Percentiles rank a stretch among this genome's conserved stretches.
Evolutionary conservation across 2,888 invertebrate species (phyloP).

Genomic region (Pristionchus maxplancki): DNA sequence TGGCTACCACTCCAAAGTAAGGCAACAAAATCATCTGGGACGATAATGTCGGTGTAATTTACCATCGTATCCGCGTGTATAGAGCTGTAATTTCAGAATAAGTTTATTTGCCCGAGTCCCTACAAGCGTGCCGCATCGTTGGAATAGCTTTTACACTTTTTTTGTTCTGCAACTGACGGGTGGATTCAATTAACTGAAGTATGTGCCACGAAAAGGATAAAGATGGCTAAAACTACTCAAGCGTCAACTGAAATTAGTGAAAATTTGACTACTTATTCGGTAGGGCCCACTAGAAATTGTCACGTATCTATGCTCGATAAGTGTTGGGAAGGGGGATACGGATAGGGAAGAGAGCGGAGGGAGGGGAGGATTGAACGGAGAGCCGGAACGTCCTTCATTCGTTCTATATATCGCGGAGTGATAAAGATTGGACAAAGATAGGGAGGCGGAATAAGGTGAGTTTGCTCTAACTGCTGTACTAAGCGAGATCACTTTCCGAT

Average conservation of each 20-base stretch:
- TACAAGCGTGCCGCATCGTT: neutral
- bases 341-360: neutral
- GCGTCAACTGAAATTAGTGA: neutral
- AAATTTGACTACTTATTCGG: neutral
- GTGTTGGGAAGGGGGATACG: neutral
- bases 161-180: neutral
- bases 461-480: conserved; percentile 8
- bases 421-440: conserved; percentile 34
- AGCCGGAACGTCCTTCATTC: conserved; percentile 41
- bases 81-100: neutral
- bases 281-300: neutral
- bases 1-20: conserved; percentile 13
- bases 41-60: neutral
- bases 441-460: neutral
- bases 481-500: neutral
- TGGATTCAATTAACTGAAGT: neutral
- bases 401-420: conserved; percentile 32
- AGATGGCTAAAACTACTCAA: neutral
- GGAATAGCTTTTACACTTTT: neutral
- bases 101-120: neutral
- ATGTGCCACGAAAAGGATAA: neutral
- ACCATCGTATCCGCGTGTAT: neutral
- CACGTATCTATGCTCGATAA: neutral
- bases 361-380: conserved; percentile 17
- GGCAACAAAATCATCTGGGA: neutral